phyloP scores from a whole-genome alignment of 2,113 vertebrate species.

The Semnopithecus entellus region DNA sequence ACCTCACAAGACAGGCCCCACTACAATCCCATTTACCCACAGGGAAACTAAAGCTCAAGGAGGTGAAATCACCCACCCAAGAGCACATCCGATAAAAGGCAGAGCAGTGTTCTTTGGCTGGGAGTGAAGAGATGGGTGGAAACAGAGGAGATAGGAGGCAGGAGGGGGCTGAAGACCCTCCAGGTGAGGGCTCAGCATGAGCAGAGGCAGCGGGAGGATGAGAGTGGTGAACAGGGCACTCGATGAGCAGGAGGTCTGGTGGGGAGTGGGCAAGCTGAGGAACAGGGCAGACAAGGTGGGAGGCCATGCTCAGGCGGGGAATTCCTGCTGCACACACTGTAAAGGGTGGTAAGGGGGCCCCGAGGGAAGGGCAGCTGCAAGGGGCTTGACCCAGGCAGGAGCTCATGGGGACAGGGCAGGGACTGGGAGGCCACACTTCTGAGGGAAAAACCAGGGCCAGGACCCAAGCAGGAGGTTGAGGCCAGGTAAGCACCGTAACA shows the following conservation, averaged over 20 bases:
- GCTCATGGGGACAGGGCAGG: background rate
- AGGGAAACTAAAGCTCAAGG: background rate
- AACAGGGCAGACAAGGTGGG: background rate
- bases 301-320: background rate
- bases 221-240: accelerated
- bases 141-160: background rate
- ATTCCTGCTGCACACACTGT: background rate
- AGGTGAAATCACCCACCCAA: background rate
- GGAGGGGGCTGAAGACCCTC: background rate
- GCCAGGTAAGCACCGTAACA: background rate
- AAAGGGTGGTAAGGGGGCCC: background rate
- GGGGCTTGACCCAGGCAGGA: background rate
- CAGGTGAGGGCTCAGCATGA: background rate
- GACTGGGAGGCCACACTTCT: background rate
- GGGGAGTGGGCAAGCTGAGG: background rate
- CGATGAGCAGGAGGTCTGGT: background rate
- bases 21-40: background rate
- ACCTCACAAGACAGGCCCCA: background rate
- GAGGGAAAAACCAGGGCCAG: background rate
- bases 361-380: background rate
- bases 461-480: background rate
- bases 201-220: background rate
- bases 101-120: background rate
- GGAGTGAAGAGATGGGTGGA: background rate
- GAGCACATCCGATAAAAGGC: background rate